Conservation (phyloP, 2,888 invertebrate genomes). For the Melanargia galathea region DNA sequence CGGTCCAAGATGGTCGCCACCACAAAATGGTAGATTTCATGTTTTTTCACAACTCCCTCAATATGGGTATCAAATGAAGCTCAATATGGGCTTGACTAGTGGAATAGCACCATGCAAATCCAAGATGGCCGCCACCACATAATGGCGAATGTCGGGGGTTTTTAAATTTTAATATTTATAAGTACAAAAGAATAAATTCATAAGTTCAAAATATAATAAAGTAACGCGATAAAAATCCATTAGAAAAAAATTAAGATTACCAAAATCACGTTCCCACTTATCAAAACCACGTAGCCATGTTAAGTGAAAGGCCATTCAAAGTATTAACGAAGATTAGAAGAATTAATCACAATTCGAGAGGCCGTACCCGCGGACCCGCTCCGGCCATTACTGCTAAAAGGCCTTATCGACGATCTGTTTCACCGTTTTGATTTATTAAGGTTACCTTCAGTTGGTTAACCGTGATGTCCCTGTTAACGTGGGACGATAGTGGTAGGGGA, state of each 20-base stretch:
- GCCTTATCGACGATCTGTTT: slow-evolving; percentile 61
- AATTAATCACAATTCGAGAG: slow-evolving; percentile 38
- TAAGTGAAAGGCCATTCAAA: slow-evolving; percentile 35
- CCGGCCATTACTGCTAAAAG: slow-evolving; percentile 64
- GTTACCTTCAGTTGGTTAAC: slow-evolving; percentile 46
- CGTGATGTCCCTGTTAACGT: slow-evolving; percentile 19
- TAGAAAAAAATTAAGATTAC: slow-evolving; percentile 1
- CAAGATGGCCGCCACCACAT: too few relatives aligned
- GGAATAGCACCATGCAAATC: too few relatives aligned
- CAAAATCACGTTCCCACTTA: slow-evolving; percentile 17
- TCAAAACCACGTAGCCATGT: slow-evolving; percentile 23
- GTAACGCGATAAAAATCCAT: slow-evolving; percentile 8
- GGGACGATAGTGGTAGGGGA: neutral
- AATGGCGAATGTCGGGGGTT: too few relatives aligned
- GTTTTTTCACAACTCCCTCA: too few relatives aligned
- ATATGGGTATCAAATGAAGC: too few relatives aligned
- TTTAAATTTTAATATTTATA: too few relatives aligned
- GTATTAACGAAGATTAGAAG: slow-evolving; percentile 36
- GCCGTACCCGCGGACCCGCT: slow-evolving; percentile 18
- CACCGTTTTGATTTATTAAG: slow-evolving; percentile 63
- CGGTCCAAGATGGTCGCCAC: too few relatives aligned
- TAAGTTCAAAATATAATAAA: too few relatives aligned
- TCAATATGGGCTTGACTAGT: too few relatives aligned
- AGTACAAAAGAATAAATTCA: too few relatives aligned
- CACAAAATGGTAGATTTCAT: too few relatives aligned